A percentile compares a stretch with the other conserved stretches of the same genome.
Conservation (phyloP, 2,888 invertebrate species). For the Pyrgus malvae region DNA sequence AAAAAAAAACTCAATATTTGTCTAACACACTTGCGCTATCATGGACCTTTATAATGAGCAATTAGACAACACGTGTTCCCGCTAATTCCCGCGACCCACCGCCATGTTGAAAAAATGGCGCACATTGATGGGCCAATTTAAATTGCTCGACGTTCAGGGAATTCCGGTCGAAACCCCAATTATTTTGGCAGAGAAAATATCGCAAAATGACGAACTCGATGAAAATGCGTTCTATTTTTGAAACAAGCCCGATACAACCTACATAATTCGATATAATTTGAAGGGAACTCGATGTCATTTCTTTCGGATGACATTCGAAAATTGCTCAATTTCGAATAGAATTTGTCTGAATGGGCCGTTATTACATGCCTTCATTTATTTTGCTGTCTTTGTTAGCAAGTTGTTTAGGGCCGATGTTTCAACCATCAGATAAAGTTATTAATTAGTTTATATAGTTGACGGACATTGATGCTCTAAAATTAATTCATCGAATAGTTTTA, state of each 20-base stretch:
- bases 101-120: conserved; percentile 41
- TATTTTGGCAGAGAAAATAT: conserved; percentile 18
- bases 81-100: conserved; percentile 34
- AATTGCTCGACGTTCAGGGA: conserved; percentile 33
- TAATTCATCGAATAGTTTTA: no score
- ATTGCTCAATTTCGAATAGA: no score
- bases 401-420: no score
- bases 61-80: conserved; percentile 30
- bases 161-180: conserved; percentile 22
- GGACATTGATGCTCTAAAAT: no score
- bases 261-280: no score
- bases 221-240: conserved; percentile 6
- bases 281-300: no score
- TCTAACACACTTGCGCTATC: conserved; percentile 20
- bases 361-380: no score
- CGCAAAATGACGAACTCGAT: conserved; percentile 1
- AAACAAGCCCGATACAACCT: background rate
- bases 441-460: no score
- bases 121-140: conserved; percentile 43
- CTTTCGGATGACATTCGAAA: no score
- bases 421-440: no score
- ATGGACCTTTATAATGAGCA: conserved; percentile 34
- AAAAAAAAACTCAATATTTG: background rate
- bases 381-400: no score
- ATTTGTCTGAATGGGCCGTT: no score